Base-by-base conservation (phyloP, 2,797 vertebrate genomes). In the Cynodonichthys magdalenae region DNA sequence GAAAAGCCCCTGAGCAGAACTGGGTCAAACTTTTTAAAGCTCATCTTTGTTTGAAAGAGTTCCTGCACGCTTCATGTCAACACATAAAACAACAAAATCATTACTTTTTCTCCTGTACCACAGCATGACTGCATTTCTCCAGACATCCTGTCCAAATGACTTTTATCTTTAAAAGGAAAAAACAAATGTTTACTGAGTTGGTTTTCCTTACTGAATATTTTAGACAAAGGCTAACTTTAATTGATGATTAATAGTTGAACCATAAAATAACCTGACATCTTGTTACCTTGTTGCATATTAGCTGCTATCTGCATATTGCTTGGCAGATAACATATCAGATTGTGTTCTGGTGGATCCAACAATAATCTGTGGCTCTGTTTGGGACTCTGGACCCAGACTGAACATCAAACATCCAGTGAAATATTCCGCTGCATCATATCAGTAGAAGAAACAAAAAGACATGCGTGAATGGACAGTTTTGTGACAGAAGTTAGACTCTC, bases 281-380 rank as follows among this genome's bases (percentile, higher is more conserved):
- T 79, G 80, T 81, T 10, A 82, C 66, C 74, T 76, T 48, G 0
- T 39, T 64, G 58, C 59, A 34, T 19, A 73, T 74, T 24, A 51
- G 63, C 44, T 1, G 27, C 57, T 67, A 55, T 84, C 75, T n/a
- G 52, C 59, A 15, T 28, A 15, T 58, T 41, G 2, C 47, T 5
- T 48, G 6, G 52, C 61, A 70, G 81, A 87, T 83, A 88, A 52
- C 27, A 0, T 82, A 83, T 85, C 83, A 64, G 58, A 14, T n/a
- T 20, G 27, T 50, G 15, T 4, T 52, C 61, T 80, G 74, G 63
- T 14, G 11, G 63, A 15, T 18, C 24, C 47, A 14, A 15, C 54
- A 39, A 11, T 50, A 56, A 69, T 64, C 71, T 59, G 19, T n/a
- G 18, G 66, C 24, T 71, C 59, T 53, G 29, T 62, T 28, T 48